Conservation (phyloP, 2,888 invertebrate species). For the Parapristionchus giblindavisi region DNA sequence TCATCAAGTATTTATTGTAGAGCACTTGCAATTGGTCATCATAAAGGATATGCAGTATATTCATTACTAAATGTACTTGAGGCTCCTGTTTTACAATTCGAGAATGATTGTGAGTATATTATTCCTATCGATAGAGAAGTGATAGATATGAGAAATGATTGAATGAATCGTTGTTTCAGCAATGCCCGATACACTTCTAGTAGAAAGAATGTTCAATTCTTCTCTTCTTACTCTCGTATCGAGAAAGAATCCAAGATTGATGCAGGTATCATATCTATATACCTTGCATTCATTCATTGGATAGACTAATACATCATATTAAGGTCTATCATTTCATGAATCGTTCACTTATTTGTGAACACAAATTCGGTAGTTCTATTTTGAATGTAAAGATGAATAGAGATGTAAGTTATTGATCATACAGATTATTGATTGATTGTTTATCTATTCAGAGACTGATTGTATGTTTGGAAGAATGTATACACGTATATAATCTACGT, state of each 20-base stretch:
- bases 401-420: slow-evolving; percentile 77
- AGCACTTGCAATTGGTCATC: slow-evolving; percentile 90
- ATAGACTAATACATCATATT: slow-evolving; percentile 39
- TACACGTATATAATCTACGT: slow-evolving; percentile 95
- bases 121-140: background rate
- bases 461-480: slow-evolving; percentile 94
- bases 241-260: slow-evolving; percentile 71
- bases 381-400: slow-evolving; percentile 93
- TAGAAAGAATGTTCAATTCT: slow-evolving; percentile 95
- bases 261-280: slow-evolving; percentile 36
- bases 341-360: slow-evolving; percentile 82
- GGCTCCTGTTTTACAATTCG: slow-evolving; percentile 41
- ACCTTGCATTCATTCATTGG: background rate
- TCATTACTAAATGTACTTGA: slow-evolving; percentile 78
- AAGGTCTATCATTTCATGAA: slow-evolving; percentile 95
- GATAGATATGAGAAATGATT: background rate
- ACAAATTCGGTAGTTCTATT: slow-evolving; percentile 92
- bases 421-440: background rate
- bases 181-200: slow-evolving; percentile 72
- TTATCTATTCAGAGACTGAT: slow-evolving; percentile 81
- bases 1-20: slow-evolving; percentile 63
- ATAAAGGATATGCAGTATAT: slow-evolving; percentile 88
- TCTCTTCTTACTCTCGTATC: slow-evolving; percentile 94
- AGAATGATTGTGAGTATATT: slow-evolving; percentile 40
- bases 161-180: background rate